Percentiles rank a stretch among this genome's conserved stretches.
These are phyloP conservation scores for Pampus argenteus DNA, from an alignment of 2,797 vertebrate genomes.

Conservation along the genomic window DNA sequence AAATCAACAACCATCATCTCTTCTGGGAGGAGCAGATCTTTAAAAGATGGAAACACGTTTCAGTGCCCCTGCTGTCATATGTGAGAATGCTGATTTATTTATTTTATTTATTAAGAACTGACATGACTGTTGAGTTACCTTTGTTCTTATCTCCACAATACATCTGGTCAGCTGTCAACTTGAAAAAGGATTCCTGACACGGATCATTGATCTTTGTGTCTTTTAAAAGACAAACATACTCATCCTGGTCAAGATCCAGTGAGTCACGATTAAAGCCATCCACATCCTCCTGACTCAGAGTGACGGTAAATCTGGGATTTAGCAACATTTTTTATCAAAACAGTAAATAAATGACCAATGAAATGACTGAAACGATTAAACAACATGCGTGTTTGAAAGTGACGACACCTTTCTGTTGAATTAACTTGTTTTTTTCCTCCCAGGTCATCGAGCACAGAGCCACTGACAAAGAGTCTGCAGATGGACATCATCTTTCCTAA, in stretches of 20 bases:
- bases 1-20: slow-evolving; percentile 82
- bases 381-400: background rate
- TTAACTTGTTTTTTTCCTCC: slow-evolving; percentile 31
- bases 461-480: slow-evolving; percentile 67
- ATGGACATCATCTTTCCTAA: slow-evolving; percentile 73
- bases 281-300: slow-evolving; percentile 1
- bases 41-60: slow-evolving; percentile 24
- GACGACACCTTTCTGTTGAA: slow-evolving; percentile 76
- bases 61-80: background rate
- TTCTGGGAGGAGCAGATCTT: slow-evolving; percentile 86
- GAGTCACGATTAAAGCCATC: slow-evolving; percentile 78
- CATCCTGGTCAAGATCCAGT: slow-evolving; percentile 45
- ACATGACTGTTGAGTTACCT: slow-evolving; percentile 26
- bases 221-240: slow-evolving; percentile 44
- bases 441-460: slow-evolving; percentile 71
- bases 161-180: slow-evolving; percentile 36
- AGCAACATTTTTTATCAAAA: slow-evolving; percentile 2
- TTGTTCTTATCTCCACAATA: slow-evolving; percentile 24
- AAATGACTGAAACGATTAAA: background rate
- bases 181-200: slow-evolving; percentile 76
- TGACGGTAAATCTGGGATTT: slow-evolving; percentile 66
- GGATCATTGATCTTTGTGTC: slow-evolving; percentile 29
- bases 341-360: background rate
- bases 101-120: background rate
- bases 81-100: background rate